Evolutionary conservation across 1,140 invertebrate genomes (phyloP).

Genomic region (Lysiphlebus fabarum): DNA sequence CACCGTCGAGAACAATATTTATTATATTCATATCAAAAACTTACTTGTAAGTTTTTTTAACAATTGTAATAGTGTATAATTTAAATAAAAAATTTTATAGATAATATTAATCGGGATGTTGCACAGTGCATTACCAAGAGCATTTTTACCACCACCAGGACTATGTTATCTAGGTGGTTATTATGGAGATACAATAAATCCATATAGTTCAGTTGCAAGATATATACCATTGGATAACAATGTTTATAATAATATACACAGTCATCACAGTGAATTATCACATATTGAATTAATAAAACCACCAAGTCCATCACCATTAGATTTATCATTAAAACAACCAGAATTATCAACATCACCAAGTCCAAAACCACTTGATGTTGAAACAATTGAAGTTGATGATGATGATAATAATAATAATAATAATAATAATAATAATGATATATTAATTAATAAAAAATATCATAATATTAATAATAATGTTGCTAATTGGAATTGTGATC

Average conservation of each 20-base stretch:
- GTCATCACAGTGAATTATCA: constrained; percentile 27
- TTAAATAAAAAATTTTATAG: no score
- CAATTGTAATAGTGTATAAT: no score
- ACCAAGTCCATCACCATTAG: constrained; percentile 46
- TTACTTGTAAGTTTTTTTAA: no score
- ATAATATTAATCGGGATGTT: constrained; percentile 35
- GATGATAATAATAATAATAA: constrained; percentile 39
- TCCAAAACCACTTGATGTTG: constrained; percentile 28
- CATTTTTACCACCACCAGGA: constrained; percentile 43
- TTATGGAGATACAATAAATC: constrained; percentile 42
- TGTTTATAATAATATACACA: constrained; percentile 27
- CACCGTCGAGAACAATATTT: constrained; percentile 33
- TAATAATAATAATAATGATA: background rate
- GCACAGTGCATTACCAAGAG: constrained; percentile 48
- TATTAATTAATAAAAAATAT: no score
- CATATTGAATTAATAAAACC: constrained; percentile 30
- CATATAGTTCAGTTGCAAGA: constrained; percentile 30
- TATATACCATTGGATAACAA: constrained; percentile 37
- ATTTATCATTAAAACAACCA: constrained; percentile 50
- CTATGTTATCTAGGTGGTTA: constrained; percentile 42
- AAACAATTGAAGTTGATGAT: constrained; percentile 45
- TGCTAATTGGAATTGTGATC: no score
- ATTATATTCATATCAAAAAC: background rate
- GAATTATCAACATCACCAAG: constrained; percentile 22
- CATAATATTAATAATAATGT: no score